Evolutionary conservation across 2,888 invertebrate genomes (phyloP).

Genomic region (Ochropleura leucogaster): DNA sequence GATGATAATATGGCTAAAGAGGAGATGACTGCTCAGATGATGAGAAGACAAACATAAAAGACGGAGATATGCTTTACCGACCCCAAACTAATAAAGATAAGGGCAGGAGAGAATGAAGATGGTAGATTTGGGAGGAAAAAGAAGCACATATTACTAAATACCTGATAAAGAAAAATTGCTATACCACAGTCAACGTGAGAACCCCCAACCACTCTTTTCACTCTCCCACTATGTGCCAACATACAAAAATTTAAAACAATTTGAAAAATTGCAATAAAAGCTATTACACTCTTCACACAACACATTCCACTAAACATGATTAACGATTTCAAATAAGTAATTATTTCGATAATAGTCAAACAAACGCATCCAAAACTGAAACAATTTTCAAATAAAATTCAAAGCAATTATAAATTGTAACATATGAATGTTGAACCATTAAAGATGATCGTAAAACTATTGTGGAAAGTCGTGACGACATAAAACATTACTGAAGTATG

Average conservation of each 20-base stretch:
- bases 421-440: slow-evolving; percentile 21
- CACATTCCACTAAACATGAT: slow-evolving; percentile 51
- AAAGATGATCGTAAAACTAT: slow-evolving; percentile 54
- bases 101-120: background rate
- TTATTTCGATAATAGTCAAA: slow-evolving; percentile 9
- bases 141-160: background rate
- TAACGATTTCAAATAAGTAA: slow-evolving; percentile 12
- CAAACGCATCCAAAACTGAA: slow-evolving; percentile 28
- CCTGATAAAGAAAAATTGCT: slow-evolving; percentile 34
- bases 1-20: background rate
- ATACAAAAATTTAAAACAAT: slow-evolving; percentile 61
- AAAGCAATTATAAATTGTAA: slow-evolving; percentile 31
- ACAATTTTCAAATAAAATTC: slow-evolving; percentile 22
- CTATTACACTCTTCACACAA: slow-evolving; percentile 51
- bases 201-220: slow-evolving; percentile 83
- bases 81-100: background rate
- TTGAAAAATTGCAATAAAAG: slow-evolving; percentile 45
- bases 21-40: background rate
- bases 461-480: slow-evolving; percentile 76
- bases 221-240: slow-evolving; percentile 70
- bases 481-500: slow-evolving; percentile 59
- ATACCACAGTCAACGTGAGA: slow-evolving; percentile 81
- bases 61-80: background rate
- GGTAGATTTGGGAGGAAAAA: background rate
- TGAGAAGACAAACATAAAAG: background rate